phyloP scores from a whole-genome alignment of 2,888 invertebrate species.

The Hyles lineata region DNA sequence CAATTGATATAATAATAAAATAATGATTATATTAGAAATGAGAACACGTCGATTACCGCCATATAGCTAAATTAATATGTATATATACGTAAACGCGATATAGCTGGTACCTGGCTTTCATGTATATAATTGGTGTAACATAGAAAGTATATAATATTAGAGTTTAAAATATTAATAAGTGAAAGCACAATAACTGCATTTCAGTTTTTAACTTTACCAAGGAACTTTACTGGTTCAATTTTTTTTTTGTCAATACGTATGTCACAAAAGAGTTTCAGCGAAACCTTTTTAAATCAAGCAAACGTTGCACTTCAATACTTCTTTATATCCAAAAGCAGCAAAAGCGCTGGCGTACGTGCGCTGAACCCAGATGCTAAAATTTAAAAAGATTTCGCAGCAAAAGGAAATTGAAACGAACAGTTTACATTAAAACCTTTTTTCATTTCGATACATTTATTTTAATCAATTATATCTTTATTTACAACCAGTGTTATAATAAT shows the following conservation, averaged over 20 bases:
- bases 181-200: constrained; percentile 4
- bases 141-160: constrained; percentile 4
- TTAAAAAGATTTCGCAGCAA: not conserved
- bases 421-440: not conserved
- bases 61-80: constrained; percentile 40
- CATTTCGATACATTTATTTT: not conserved
- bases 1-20: constrained; percentile 33
- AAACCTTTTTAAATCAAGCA: not conserved
- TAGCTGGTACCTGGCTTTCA: constrained; percentile 21
- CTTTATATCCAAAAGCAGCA: constrained; percentile 3
- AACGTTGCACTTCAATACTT: not conserved
- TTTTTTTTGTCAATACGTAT: not conserved
- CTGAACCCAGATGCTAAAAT: not conserved
- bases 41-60: constrained; percentile 37
- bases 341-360: not conserved
- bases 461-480: not conserved
- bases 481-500: too few relatives aligned
- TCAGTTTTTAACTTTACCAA: not conserved
- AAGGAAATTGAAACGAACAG: not conserved
- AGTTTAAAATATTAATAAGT: constrained; percentile 1
- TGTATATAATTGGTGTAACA: constrained; percentile 19
- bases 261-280: constrained; percentile 6
- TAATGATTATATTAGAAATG: constrained; percentile 34
- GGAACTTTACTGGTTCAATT: not conserved
- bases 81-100: constrained; percentile 35